Conservation (phyloP, 2,113 vertebrate genomes). For the Epinephelus lanceolatus region DNA sequence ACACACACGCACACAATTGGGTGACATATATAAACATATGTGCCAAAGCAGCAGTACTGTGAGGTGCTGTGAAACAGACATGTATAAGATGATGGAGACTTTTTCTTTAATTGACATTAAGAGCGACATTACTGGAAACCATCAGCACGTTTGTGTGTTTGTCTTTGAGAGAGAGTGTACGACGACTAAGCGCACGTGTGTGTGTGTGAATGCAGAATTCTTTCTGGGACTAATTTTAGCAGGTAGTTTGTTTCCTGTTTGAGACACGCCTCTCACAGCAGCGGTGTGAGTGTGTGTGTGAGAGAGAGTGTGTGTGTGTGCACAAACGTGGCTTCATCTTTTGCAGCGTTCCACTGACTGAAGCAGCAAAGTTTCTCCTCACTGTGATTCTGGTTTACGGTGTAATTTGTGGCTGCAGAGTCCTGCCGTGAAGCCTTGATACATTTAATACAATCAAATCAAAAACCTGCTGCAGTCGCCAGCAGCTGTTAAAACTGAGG, state of each 20-base stretch:
- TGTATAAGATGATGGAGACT: background rate
- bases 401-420: slow-evolving; percentile 20
- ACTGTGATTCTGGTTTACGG: slow-evolving; percentile 9
- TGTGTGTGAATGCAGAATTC: background rate
- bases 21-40: slow-evolving; percentile 34
- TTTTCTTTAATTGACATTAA: background rate
- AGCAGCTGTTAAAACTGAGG: background rate
- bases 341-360: background rate
- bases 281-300: background rate
- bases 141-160: background rate
- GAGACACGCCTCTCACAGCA: slow-evolving; percentile 36
- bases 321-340: background rate
- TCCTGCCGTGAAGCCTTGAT: slow-evolving; percentile 23
- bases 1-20: slow-evolving; percentile 23
- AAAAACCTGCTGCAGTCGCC: background rate
- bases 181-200: background rate
- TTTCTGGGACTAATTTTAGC: slow-evolving; percentile 56
- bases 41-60: background rate
- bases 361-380: background rate
- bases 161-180: background rate
- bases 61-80: slow-evolving; percentile 16
- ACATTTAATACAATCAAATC: slow-evolving; percentile 18
- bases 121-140: slow-evolving; percentile 1
- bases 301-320: background rate
- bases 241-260: slow-evolving; percentile 54